Base-by-base conservation (phyloP, 2,113 vertebrate genomes). In the Macquaria australasica region DNA sequence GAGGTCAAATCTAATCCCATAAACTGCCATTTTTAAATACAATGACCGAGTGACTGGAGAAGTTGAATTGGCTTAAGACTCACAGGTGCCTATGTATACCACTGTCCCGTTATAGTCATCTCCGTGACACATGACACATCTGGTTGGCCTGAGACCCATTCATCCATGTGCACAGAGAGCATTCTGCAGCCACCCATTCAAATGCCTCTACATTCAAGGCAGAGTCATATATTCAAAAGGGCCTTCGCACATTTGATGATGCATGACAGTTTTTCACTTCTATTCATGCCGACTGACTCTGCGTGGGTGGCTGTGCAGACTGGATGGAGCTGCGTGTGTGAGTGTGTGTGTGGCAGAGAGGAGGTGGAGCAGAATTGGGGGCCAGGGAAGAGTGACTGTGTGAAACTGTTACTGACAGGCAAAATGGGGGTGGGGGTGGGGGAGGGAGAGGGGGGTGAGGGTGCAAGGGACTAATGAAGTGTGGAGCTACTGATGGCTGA, bases 231-330 rank as follows among this genome's bases (percentile, higher is more conserved):
- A 93, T 90, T 91, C 81, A 88, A 90, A 93, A 82, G 86, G 81
- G 75, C 85, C 75, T 86, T 89, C 15, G 68, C 90, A 88, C 89
- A 89, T 92, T 89, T 93, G 92, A 93, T 92, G 93, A 92, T 89
- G 86, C 85, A 82, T 85, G 88, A 91, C 90, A 87, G 81, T 87
- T 92, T 92, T 92, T 89, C 86, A 84, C 83, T 83, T 84, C 88
- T 90, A 92, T 90, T 91, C 89, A 92, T 77, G 86, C 88, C 41
- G 80, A 82, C 64, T 56, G 86, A 76, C 77, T 79, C 75, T 74
- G 89, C 56, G 90, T 90, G 89, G 80, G 90, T 73, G 82, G 64
- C 73, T 83, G 77, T 79, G 84, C 79, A 88, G 87, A 81, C 74
- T 89, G 86, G 85, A 87, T 87, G 73, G 71, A 81, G 77, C 73